Percentiles rank a stretch among this genome's conserved stretches.
These are phyloP conservation scores for Subacronicta megacephala DNA, from an alignment of 2,888 invertebrate genomes.

Conservation along the genomic window DNA sequence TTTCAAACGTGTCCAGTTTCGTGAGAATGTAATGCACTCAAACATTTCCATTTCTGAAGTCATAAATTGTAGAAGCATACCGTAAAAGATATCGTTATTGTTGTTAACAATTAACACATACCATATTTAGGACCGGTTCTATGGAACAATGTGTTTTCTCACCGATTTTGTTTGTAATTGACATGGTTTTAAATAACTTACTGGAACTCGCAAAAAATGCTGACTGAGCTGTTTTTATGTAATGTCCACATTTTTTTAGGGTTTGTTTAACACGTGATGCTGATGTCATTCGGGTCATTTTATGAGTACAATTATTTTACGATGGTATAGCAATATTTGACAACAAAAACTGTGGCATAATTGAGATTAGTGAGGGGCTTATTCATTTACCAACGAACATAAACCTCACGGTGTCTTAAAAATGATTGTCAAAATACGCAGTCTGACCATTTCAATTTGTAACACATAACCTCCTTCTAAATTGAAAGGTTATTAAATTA, in stretches of 20 bases:
- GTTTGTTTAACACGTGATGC: slow-evolving; percentile 23
- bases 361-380: slow-evolving; percentile 7
- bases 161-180: slow-evolving; percentile 41
- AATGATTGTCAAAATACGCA: slow-evolving; percentile 32
- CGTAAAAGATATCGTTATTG: slow-evolving; percentile 55
- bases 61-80: slow-evolving; percentile 56
- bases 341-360: slow-evolving; percentile 7
- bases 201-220: slow-evolving; percentile 21
- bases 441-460: slow-evolving; percentile 37
- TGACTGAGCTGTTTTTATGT: slow-evolving; percentile 21
- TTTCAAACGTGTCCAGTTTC: slow-evolving; percentile 55
- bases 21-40: slow-evolving; percentile 64
- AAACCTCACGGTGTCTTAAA: slow-evolving; percentile 18
- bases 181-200: slow-evolving; percentile 31
- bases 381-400: slow-evolving; percentile 25
- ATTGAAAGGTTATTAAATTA: slow-evolving; percentile 45
- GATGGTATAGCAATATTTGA: slow-evolving; percentile 4
- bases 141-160: slow-evolving; percentile 48
- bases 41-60: slow-evolving; percentile 47
- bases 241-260: slow-evolving; percentile 16
- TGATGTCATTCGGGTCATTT: slow-evolving; percentile 18
- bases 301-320: slow-evolving; percentile 2
- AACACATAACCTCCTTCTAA: slow-evolving; percentile 38
- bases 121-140: slow-evolving; percentile 55
- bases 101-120: slow-evolving; percentile 59